Evolutionary conservation across 2,797 vertebrate species (phyloP).

Genomic region (Champsocephalus esox): DNA sequence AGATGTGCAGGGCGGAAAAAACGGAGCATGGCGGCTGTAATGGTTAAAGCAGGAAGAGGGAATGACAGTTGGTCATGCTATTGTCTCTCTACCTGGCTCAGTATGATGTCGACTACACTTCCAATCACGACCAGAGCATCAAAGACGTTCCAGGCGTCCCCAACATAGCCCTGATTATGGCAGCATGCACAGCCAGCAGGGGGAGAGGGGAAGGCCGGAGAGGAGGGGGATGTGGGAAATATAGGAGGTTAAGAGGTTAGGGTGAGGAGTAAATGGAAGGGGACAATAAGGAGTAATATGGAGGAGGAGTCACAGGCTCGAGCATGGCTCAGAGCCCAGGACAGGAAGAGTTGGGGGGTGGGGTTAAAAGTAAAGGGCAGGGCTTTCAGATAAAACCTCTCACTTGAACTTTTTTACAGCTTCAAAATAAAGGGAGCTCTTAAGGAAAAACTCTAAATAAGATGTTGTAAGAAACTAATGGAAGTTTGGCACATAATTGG

Average conservation of each 20-base stretch:
- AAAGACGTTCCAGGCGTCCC: conserved; percentile 99
- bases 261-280: conserved; percentile 30
- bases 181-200: conserved; percentile 83
- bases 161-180: conserved; percentile 96
- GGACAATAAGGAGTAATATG: conserved; percentile 8
- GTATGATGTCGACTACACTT: conserved; percentile 99
- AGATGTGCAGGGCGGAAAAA: conserved; percentile 36
- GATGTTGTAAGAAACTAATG: not conserved
- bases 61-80: conserved; percentile 73
- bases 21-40: conserved; percentile 32
- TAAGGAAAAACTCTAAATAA: not conserved
- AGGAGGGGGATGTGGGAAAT: conserved; percentile 18
- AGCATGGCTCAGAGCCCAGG: conserved; percentile 3
- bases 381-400: conserved; percentile 4
- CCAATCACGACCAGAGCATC: conserved; percentile 99
- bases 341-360: conserved; percentile 30
- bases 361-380: conserved; percentile 18
- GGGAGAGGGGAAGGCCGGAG: conserved; percentile 25
- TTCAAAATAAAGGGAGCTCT: conserved; percentile 6
- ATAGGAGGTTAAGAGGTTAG: conserved; percentile 40
- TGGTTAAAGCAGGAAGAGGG: conserved; percentile 39
- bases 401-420: not conserved
- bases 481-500: not conserved
- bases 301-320: conserved; percentile 21
- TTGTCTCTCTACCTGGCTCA: conserved; percentile 95